Base-by-base conservation (phyloP, 2,113 vertebrate species). In the Oryctolagus cuniculus region DNA sequence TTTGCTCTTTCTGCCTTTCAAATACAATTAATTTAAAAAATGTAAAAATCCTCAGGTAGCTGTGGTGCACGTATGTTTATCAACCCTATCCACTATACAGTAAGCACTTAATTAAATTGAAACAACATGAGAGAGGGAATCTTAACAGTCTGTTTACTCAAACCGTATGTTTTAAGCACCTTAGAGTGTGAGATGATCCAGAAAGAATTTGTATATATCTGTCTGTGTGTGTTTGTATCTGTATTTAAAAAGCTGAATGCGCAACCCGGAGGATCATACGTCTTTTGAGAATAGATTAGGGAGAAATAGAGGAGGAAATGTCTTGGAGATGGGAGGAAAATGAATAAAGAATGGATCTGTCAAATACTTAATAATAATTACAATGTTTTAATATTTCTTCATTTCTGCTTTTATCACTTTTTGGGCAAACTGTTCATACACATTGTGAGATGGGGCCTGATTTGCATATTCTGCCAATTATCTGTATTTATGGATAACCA, bases 401-500 rank as follows among this genome's bases (percentile, higher is more conserved):
- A 94, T 91, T 95, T 95, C 80, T 84, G 29, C 90, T 95, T 95
- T 96, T 92, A 95, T 95, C 93, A 92, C 66, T 86, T 38, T 90
- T 91, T 91, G 88, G 83, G 74, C 93, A 80, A 95, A 94, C 95
- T 96, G 90, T 96, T 97, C 96, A 95, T 96, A 97, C 95, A 97
- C 95, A 96, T 73, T 95, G 86, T 95, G 90, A 92, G 85, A 89
- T 94, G 94, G 92, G 83, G 72, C 79, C 92, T 95, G 80, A 97
- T 97, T 97, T 97, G 91, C 97, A 97, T 97, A 97, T 96, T 97
- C 96, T 96, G 95, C 91, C 92, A 94, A 97, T 97, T 97, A 97
- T 94, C 88, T 95, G 67, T 97, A 97, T 97, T 97, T 97, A 97
- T 96, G 96, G 92, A 86, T 95, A 97, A 95, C 92, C 67, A 96